Base-by-base conservation (phyloP, 2,797 vertebrate species). In the Aplochiton taeniatus region DNA sequence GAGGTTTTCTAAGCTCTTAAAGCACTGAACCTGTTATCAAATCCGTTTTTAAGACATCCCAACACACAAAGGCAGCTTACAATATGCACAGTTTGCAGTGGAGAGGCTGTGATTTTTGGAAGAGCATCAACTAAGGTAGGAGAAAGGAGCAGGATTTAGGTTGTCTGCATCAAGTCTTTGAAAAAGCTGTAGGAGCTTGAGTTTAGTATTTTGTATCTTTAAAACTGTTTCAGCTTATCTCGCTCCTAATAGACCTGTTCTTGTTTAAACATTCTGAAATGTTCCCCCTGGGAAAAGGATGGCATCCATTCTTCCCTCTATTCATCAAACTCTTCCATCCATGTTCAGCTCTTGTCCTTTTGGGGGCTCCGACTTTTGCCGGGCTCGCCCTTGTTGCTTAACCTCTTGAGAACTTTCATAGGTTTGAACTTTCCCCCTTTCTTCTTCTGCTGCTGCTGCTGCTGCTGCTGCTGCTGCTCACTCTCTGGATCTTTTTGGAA, bases 351-450 rank as follows among this genome's bases (percentile, higher is more conserved):
- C 68, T 92, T 91, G 43, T 93, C 91, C 59, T 92, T 92, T 8
- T 50, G 79, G 7, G 87, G 88, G 71, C 89, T 89, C 53, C 47
- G 77, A 58, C 80, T 84, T 63, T 88, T 94, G 65, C 92, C 92
- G 56, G 89, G 70, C 8, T 98, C 96, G 31, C 92, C 93, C 87
- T 97, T 99, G 65, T 91, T 92, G 75, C 96, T 94, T 75, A 98
- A 89, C 68, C 97, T 89, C 87, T 97, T 98, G 59, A 99, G 87
- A 76, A 97, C 91, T 79, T 98, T 99, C 70, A 97, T 96, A 70
- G 94, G 94, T 87, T 98, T 99, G 84, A 98, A 98, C 86, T 96
- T 99, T 19, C 88, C 85, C 64, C 86, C 76, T 67, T 97, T 98
- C 87, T 96, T 99, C 92, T 95, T 98, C 69, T 83, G 90, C 88